These are phyloP conservation scores for Myotis vivesi DNA, from an alignment of 2,797 vertebrate species.

Conservation along the genomic window DNA sequence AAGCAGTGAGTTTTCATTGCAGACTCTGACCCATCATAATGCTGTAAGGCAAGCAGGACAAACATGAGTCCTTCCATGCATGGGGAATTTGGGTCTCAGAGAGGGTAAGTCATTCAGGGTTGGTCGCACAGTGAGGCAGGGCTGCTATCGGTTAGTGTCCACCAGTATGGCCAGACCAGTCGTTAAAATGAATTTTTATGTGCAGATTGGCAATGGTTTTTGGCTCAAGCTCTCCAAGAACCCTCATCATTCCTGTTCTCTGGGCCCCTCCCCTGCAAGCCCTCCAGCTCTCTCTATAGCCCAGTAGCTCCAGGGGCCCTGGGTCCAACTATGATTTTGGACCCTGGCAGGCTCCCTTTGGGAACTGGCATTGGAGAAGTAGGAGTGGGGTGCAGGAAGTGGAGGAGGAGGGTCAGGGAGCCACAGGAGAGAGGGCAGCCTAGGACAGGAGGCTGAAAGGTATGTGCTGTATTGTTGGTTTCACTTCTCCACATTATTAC, in stretches of 20 bases:
- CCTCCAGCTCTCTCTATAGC: background rate
- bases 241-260: background rate
- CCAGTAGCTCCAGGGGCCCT: background rate
- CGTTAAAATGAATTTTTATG: background rate
- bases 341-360: background rate
- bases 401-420: too few species aligned
- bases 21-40: background rate
- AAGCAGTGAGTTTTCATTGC: background rate
- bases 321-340: background rate
- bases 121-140: background rate
- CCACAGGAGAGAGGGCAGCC: background rate
- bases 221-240: background rate
- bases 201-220: background rate
- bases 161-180: too few species aligned
- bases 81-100: background rate
- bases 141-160: background rate
- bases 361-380: background rate
- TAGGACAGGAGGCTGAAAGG: background rate
- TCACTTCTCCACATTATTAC: background rate
- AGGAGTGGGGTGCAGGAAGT: rapidly evolving
- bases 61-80: background rate
- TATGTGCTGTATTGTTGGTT: background rate
- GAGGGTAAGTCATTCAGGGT: background rate
- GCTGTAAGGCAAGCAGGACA: background rate
- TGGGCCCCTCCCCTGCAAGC: background rate